These are phyloP conservation scores for Tragulus kanchil DNA, from an alignment of 2,113 vertebrate genomes.

Conservation along the genomic window DNA sequence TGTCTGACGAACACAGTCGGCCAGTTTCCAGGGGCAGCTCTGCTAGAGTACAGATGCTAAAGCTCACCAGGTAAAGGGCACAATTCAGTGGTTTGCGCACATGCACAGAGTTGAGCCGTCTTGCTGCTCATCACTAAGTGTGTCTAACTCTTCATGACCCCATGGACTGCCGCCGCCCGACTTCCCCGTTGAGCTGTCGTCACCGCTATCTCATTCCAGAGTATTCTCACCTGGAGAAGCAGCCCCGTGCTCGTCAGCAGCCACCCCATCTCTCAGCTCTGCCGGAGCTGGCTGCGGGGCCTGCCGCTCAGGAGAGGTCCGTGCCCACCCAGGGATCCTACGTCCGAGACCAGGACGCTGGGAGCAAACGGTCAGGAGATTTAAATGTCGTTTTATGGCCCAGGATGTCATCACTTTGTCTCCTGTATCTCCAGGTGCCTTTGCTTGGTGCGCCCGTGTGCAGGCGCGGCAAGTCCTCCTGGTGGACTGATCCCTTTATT, in stretches of 20 bases:
- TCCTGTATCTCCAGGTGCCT: accelerated
- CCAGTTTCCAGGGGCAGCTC: not conserved
- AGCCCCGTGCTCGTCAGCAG: accelerated
- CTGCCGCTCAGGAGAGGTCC: accelerated
- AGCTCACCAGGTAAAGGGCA: accelerated
- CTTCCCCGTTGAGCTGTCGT: not conserved
- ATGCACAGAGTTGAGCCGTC: not conserved
- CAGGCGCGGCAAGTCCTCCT: accelerated
- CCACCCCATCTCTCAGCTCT: not conserved
- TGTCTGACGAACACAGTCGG: not conserved
- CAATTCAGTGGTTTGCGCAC: accelerated
- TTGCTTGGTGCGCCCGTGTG: accelerated
- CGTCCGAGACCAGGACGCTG: accelerated
- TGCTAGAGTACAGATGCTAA: not conserved
- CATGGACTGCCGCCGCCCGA: not conserved
- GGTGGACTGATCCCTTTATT: not conserved
- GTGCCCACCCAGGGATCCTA: accelerated
- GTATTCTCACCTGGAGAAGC: not conserved
- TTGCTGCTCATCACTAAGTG: not conserved
- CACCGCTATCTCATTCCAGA: not conserved
- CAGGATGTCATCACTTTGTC: not conserved
- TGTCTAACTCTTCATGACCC: not conserved
- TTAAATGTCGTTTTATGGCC: not conserved
- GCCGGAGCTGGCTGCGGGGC: not conserved
- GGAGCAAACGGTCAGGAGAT: accelerated